Conservation (phyloP, 2,797 vertebrate genomes). For the Kryptopterus vitreolus region DNA sequence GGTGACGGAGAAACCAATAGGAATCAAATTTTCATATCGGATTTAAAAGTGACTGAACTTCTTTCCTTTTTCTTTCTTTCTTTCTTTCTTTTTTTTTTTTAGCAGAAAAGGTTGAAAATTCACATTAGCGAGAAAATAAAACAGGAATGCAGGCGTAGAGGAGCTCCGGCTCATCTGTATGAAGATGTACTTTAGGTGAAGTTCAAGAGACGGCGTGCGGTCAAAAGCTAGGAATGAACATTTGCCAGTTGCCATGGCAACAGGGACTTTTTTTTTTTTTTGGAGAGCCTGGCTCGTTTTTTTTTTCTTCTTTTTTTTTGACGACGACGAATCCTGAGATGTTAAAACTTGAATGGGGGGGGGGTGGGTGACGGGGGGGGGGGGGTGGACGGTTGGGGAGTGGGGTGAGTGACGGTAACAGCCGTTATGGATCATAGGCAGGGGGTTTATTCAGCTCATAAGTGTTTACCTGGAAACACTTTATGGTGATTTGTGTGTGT, state of each 20-base stretch:
- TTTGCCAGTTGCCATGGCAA: slow-evolving; percentile 38
- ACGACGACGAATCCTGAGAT: background rate
- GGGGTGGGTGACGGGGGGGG: background rate
- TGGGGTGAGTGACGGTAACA: too few species aligned
- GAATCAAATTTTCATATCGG: background rate
- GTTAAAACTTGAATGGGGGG: slow-evolving; percentile 3
- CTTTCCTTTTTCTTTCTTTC: background rate
- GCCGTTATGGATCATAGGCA: slow-evolving; percentile 1
- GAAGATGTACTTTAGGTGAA: slow-evolving; percentile 28
- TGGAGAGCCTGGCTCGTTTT: background rate
- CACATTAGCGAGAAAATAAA: background rate
- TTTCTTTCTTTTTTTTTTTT: background rate
- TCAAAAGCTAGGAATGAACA: slow-evolving; percentile 30
- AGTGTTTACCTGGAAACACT: background rate
- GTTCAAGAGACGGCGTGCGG: background rate
- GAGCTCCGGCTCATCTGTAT: slow-evolving; percentile 13
- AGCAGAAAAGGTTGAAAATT: slow-evolving; percentile 1
- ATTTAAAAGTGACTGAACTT: background rate
- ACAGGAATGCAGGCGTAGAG: background rate
- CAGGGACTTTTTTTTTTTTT: background rate
- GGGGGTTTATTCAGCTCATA: background rate
- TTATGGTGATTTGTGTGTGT: slow-evolving; percentile 3
- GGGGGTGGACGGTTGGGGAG: too few species aligned
- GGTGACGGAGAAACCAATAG: background rate
- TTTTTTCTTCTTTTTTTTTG: too few species aligned